phyloP scores from a whole-genome alignment of 2,113 vertebrate genomes.

The Vidua macroura region DNA sequence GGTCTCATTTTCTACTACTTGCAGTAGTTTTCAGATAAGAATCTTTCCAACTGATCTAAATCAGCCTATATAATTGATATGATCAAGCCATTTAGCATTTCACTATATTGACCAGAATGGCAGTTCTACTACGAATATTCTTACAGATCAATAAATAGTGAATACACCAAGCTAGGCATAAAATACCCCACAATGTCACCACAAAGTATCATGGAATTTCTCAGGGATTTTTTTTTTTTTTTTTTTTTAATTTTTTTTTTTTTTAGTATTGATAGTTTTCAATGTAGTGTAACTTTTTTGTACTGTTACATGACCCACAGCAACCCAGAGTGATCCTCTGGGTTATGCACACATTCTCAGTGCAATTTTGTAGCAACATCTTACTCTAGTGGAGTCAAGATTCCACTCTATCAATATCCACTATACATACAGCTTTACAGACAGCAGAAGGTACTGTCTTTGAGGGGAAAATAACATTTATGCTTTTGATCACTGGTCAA shows the following conservation, averaged over 20 bases:
- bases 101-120: neutral
- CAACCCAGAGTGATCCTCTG: neutral
- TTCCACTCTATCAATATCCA: neutral
- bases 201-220: neutral
- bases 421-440: neutral
- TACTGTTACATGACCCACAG: neutral
- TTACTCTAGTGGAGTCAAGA: neutral
- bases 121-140: neutral
- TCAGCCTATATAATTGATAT: neutral
- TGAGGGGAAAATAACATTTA: neutral
- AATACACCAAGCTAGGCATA: neutral
- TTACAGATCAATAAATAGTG: neutral
- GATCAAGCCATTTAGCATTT: neutral
- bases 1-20: neutral
- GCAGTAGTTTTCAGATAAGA: neutral
- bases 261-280: neutral
- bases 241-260: neutral
- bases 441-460: neutral
- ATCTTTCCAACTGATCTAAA: neutral
- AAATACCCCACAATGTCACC: neutral
- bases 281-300: neutral
- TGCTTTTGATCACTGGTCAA: neutral
- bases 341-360: neutral
- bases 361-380: neutral
- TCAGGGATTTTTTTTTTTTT: rapidly evolving